Evolutionary conservation across 1,140 invertebrate genomes (phyloP).

Genomic region (Hesperophylax magnus): DNA sequence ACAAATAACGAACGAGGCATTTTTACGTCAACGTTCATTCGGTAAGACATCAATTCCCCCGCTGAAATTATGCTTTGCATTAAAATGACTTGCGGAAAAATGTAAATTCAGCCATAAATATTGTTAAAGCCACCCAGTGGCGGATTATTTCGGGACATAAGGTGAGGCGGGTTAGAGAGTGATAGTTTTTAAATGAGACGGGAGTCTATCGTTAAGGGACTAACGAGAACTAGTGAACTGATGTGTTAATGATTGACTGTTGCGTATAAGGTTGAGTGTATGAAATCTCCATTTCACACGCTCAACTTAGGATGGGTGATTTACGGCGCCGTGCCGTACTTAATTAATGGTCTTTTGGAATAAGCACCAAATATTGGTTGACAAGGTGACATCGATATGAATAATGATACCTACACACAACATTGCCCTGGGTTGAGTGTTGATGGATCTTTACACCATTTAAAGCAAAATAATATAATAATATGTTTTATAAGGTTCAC

Average conservation of each 20-base stretch:
- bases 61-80: constrained; percentile 52
- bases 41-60: constrained; percentile 55
- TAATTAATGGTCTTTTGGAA: constrained; percentile 38
- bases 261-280: constrained; percentile 39
- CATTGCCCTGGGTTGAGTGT: background rate
- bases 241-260: constrained; percentile 53
- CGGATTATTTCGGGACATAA: constrained; percentile 44
- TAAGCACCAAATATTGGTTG: constrained; percentile 24
- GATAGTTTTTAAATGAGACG: constrained; percentile 70
- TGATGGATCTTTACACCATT: background rate
- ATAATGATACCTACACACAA: constrained; percentile 29
- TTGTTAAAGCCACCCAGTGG: constrained; percentile 46
- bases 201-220: constrained; percentile 57
- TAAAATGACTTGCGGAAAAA: constrained; percentile 52
- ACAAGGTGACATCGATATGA: constrained; percentile 34
- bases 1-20: constrained; percentile 51
- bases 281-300: constrained; percentile 54
- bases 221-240: constrained; percentile 54
- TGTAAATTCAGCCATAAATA: constrained; percentile 50
- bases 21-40: constrained; percentile 59
- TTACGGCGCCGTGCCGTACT: constrained; percentile 24
- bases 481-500: background rate
- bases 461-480: background rate
- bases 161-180: constrained; percentile 56
- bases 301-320: constrained; percentile 43